Evolutionary conservation across 2,113 vertebrate species (phyloP).

Genomic region (Hippocampus abdominalis): DNA sequence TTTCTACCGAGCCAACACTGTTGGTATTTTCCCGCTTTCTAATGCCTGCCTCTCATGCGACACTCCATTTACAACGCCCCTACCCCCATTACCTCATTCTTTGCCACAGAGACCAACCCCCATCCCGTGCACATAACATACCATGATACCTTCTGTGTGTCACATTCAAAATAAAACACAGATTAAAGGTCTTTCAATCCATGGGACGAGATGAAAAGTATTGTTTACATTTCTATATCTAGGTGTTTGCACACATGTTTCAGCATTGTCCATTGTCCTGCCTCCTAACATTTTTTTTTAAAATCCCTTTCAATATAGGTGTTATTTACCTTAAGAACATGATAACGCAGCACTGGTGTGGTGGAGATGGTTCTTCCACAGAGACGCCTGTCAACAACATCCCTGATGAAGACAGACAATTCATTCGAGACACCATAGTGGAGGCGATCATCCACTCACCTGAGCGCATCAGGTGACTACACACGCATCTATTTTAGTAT

Average conservation of each 20-base stretch:
- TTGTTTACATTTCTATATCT: not conserved
- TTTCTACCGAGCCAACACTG: conserved; percentile 49
- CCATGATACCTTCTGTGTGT: conserved; percentile 32
- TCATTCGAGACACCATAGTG: conserved; percentile 96
- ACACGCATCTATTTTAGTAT: not conserved
- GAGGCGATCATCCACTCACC: conserved; percentile 98
- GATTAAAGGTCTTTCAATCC: not conserved
- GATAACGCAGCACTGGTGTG: conserved; percentile 97
- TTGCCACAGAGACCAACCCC: not conserved
- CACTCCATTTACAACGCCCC: conserved; percentile 3
- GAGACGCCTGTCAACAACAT: conserved; percentile 89
- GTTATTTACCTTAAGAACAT: conserved; percentile 99
- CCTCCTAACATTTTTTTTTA: not conserved
- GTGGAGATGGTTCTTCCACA: conserved; percentile 80
- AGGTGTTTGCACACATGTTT: not conserved
- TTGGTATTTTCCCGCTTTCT: conserved; percentile 58
- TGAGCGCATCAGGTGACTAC: conserved; percentile 89
- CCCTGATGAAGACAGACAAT: conserved; percentile 91
- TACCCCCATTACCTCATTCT: conserved; percentile 26
- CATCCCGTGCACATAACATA: conserved; percentile 13
- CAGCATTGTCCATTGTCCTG: not conserved
- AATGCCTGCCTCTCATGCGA: conserved; percentile 25
- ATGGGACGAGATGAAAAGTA: not conserved
- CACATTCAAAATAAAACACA: conserved; percentile 49
- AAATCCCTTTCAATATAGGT: conserved; percentile 64